These are phyloP conservation scores for Pogonocichla stellata DNA, from an alignment of 2,113 vertebrate species.

Conservation along the genomic window DNA sequence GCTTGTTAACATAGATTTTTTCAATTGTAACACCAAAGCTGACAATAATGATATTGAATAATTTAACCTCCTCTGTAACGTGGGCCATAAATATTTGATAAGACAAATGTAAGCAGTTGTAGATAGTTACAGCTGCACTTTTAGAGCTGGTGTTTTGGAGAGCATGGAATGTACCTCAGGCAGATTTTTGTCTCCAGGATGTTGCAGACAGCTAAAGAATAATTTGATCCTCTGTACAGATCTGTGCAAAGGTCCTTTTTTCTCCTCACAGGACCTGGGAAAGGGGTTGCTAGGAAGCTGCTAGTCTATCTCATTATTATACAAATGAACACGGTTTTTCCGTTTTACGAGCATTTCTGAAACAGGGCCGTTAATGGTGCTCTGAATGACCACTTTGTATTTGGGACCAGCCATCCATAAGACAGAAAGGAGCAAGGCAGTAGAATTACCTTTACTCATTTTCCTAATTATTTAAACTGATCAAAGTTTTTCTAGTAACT, in stretches of 20 bases:
- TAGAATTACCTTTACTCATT: not conserved
- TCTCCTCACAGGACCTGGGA: not conserved
- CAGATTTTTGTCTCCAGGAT: not conserved
- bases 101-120: not conserved
- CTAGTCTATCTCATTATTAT: not conserved
- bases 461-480: not conserved
- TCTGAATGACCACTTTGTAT: not conserved
- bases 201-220: not conserved
- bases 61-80: not conserved
- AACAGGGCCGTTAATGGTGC: not conserved
- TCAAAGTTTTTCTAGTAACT: not conserved
- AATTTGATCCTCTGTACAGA: not conserved
- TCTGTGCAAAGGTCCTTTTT: not conserved
- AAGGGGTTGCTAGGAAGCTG: not conserved
- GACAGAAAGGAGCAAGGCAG: not conserved
- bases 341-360: not conserved
- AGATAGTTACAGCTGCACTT: not conserved
- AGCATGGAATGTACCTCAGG: not conserved
- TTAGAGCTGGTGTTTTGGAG: not conserved
- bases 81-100: not conserved
- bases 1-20: not conserved
- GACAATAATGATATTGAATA: not conserved
- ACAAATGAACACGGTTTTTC: not conserved
- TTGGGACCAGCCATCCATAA: not conserved
- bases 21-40: not conserved